phyloP scores from a whole-genome alignment of 2,113 vertebrate species.

The Dascyllus trimaculatus region DNA sequence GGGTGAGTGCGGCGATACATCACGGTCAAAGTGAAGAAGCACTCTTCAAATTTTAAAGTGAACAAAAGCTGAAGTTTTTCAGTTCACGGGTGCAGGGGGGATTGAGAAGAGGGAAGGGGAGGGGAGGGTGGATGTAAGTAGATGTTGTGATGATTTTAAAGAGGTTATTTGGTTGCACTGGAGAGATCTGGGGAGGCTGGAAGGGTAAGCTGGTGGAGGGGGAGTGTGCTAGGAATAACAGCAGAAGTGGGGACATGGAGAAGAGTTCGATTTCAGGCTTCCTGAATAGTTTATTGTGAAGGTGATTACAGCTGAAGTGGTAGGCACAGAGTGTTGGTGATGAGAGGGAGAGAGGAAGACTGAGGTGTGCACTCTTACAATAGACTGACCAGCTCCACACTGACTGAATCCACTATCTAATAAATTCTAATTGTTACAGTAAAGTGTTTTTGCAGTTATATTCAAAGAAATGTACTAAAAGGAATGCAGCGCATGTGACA shows the following conservation, averaged over 20 bases:
- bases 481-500: too few relatives aligned
- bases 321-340: background rate
- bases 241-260: constrained; percentile 27
- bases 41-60: constrained; percentile 79
- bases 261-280: constrained; percentile 56
- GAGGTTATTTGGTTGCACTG: constrained; percentile 48
- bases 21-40: constrained; percentile 72
- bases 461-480: too few relatives aligned
- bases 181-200: constrained; percentile 39
- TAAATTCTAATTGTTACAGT: too few relatives aligned
- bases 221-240: constrained; percentile 31
- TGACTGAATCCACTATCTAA: too few relatives aligned
- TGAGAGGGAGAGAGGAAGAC: constrained; percentile 1
- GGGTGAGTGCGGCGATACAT: constrained; percentile 67
- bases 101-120: background rate
- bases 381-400: background rate
- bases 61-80: constrained; percentile 76
- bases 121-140: constrained; percentile 3
- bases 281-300: constrained; percentile 62
- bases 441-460: too few relatives aligned
- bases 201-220: background rate
- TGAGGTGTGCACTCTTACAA: background rate
- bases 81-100: background rate
- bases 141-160: constrained; percentile 58
- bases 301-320: constrained; percentile 45